Base-by-base conservation (phyloP, 2,888 invertebrate species). In the Tenodera sinensis region DNA sequence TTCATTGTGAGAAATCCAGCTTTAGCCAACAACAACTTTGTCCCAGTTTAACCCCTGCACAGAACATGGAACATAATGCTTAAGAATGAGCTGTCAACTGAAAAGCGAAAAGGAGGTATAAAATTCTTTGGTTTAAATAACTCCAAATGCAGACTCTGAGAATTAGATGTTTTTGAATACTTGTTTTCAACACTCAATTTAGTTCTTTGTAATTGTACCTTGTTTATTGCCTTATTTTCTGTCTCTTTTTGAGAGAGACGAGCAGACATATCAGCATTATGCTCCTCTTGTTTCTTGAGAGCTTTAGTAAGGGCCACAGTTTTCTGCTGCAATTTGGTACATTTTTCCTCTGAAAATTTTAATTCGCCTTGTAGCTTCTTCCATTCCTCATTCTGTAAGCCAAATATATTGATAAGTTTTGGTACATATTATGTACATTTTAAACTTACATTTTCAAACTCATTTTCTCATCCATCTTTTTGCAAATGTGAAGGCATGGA, bases 311-410 rank as follows among this genome's bases (percentile, higher is more conserved):
- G 91, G 8, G 91, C 89, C 87, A 91, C 92, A 87, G 92, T 92
- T 28, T 92, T 92, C 54, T 92, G 91, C 91, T 93, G 92, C 93
- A 92, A 93, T 91, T 93, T 93, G 71, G 93, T 93, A 25, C 89
- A 83, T 14, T 89, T 85, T 47, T 88, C 89, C 25, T 88, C 47
- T 28, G 47, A 20, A 20, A 91, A 92, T 93, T 89, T 91, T 86
- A 92, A 92, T 89, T 93, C 93, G 84, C 91, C 92, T 90, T 93
- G 92, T 6, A 92, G 87, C 90, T 93, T 93, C 89, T 92, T 92
- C 12, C 92, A 71, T 91, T 93, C 93, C 83, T 93, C 93, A 83
- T 89, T 90, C 93, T 93, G 84, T 20, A 20, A 20, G 3, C 15
- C 15, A 25, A 28, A 83, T 30, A 83, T 34, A 25, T 85, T 20